Percentiles rank a stretch among this genome's conserved stretches.
phyloP scores from a whole-genome alignment of 2,888 invertebrate genomes.

The Creontiades dilutus region DNA sequence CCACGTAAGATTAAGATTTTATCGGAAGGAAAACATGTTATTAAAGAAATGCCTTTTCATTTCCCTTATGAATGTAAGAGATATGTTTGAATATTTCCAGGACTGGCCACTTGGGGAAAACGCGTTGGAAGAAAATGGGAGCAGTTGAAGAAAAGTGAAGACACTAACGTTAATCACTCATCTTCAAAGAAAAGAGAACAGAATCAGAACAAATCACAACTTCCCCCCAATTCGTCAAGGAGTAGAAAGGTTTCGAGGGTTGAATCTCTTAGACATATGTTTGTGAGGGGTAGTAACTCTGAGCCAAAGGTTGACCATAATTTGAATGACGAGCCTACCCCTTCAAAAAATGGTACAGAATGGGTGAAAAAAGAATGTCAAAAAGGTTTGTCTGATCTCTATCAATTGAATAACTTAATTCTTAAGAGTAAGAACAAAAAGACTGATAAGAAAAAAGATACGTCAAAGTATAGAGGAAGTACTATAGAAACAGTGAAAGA shows the following conservation, averaged over 20 bases:
- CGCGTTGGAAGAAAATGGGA: conserved; percentile 83
- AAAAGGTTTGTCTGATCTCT: conserved; percentile 77
- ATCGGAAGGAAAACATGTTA: too few relatives aligned
- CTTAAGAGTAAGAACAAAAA: conserved; percentile 73
- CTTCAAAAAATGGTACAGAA: conserved; percentile 75
- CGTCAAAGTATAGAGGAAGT: conserved; percentile 71
- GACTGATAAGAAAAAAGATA: conserved; percentile 75
- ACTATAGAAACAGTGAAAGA: conserved; percentile 77
- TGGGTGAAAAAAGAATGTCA: conserved; percentile 77
- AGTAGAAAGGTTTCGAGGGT: conserved; percentile 80
- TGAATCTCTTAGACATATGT: conserved; percentile 81
- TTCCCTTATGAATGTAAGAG: not conserved
- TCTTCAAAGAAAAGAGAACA: conserved; percentile 68
- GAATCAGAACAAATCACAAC: conserved; percentile 71
- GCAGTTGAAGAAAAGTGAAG: conserved; percentile 82
- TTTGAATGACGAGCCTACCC: conserved; percentile 75
- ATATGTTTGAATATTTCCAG: conserved; percentile 77
- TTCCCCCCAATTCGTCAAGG: conserved; percentile 73
- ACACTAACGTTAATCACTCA: conserved; percentile 80
- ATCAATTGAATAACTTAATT: conserved; percentile 77
- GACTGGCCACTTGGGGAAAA: conserved; percentile 82
- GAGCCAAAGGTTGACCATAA: conserved; percentile 73
- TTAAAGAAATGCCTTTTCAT: too few relatives aligned
- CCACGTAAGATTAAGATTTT: too few relatives aligned
- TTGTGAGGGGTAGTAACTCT: conserved; percentile 78